Percentiles rank a stretch among this genome's conserved stretches.
Conservation (phyloP, 2,113 vertebrate genomes). For the Salminus brasiliensis region DNA sequence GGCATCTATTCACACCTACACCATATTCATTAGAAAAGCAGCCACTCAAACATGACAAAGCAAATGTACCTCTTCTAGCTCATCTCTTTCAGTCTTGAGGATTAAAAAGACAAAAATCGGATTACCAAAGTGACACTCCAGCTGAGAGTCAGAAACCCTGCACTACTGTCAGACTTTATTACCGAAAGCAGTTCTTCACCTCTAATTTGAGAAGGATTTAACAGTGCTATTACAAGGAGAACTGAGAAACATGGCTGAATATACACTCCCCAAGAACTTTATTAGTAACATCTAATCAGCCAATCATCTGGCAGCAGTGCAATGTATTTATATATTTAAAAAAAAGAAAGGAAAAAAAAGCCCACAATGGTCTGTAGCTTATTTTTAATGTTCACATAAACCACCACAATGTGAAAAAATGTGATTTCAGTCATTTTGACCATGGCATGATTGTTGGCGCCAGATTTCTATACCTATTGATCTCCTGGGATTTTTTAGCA, state of each 20-base stretch:
- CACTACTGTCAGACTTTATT: not conserved
- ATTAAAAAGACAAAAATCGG: conserved; percentile 8
- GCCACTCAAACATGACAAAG: not conserved
- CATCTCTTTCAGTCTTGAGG: conserved; percentile 42
- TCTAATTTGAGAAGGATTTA: not conserved
- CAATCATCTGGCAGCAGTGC: no score
- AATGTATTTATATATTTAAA: no score
- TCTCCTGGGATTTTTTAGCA: no score
- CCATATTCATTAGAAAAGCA: not conserved
- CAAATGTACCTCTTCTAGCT: conserved; percentile 44
- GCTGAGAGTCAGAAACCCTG: not conserved
- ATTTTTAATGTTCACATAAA: no score
- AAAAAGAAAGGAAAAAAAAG: no score
- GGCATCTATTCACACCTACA: not conserved
- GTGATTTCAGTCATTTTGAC: no score
- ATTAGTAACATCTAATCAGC: no score
- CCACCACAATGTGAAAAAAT: no score
- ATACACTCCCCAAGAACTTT: not conserved
- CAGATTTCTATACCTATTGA: no score
- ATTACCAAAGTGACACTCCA: not conserved
- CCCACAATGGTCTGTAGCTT: no score
- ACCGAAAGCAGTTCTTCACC: not conserved
- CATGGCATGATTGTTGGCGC: no score
- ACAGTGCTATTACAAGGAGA: not conserved
- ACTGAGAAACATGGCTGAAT: not conserved